phyloP scores from a whole-genome alignment of 2,888 invertebrate genomes.

The Platycheirus rosarum region DNA sequence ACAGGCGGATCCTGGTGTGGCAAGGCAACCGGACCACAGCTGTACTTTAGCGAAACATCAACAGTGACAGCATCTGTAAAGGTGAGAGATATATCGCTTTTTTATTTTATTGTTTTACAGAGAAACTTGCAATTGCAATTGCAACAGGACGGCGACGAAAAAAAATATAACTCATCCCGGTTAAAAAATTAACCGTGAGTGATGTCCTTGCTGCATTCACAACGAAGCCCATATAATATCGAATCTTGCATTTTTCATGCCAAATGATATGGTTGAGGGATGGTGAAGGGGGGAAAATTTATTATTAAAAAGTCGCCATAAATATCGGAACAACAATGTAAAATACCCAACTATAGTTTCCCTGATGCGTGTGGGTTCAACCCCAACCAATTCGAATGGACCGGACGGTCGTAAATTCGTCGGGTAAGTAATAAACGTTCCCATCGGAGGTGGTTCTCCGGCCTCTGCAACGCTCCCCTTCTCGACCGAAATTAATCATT shows the following conservation, averaged over 20 bases:
- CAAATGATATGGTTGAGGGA: not conserved
- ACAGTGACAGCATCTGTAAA: slow-evolving; percentile 94
- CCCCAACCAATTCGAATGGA: slow-evolving; percentile 26
- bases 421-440: slow-evolving; percentile 47
- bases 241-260: slow-evolving; percentile 45
- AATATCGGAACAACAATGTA: slow-evolving; percentile 52
- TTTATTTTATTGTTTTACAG: not conserved
- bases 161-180: slow-evolving; percentile 31
- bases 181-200: slow-evolving; percentile 46
- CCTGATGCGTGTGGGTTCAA: slow-evolving; percentile 23
- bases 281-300: slow-evolving; percentile 15
- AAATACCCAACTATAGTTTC: slow-evolving; percentile 6
- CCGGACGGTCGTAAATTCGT: slow-evolving; percentile 53
- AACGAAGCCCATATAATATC: slow-evolving; percentile 22
- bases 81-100: slow-evolving; percentile 81
- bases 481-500: slow-evolving; percentile 59
- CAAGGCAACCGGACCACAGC: slow-evolving; percentile 89
- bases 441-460: slow-evolving; percentile 1
- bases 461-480: not conserved
- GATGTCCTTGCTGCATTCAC: slow-evolving; percentile 24
- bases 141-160: slow-evolving; percentile 55
- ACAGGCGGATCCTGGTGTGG: slow-evolving; percentile 96
- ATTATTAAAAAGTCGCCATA: slow-evolving; percentile 60
- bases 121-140: slow-evolving; percentile 43
- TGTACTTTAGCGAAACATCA: slow-evolving; percentile 95